Conservation (phyloP, 2,888 invertebrate species). For the Petrophora chlorosata region DNA sequence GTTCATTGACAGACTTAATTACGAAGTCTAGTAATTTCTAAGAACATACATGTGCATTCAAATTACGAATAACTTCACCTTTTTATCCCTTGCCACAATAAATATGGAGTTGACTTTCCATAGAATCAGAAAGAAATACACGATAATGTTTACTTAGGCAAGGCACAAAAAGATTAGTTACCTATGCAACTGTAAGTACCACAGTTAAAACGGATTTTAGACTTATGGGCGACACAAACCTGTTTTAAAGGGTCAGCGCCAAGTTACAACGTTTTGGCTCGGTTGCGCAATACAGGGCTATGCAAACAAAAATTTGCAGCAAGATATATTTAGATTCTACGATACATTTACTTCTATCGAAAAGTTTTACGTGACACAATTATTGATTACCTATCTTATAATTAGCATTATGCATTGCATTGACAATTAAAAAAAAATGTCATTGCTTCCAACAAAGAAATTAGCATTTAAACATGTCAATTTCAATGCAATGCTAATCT, state of each 20-base stretch:
- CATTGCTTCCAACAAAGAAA: too few species aligned
- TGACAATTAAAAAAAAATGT: too few species aligned
- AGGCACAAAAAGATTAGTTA: neutral
- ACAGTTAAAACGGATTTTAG: constrained; percentile 14
- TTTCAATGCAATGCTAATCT: too few species aligned
- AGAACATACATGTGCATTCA: neutral
- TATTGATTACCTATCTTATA: too few species aligned
- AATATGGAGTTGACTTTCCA: neutral
- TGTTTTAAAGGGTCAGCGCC: constrained; percentile 16
- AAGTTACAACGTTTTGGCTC: constrained; percentile 1
- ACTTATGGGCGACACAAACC: constrained; percentile 24
- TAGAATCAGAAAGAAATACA: too few species aligned
- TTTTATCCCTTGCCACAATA: neutral
- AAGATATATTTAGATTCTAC: too few species aligned
- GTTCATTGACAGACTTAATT: constrained; percentile 48
- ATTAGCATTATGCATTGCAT: too few species aligned
- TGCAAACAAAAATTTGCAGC: too few species aligned
- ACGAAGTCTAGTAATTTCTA: constrained; percentile 27
- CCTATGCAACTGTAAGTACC: neutral
- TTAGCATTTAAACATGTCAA: too few species aligned
- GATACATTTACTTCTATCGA: too few species aligned
- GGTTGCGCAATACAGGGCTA: constrained; percentile 7
- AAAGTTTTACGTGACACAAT: too few species aligned
- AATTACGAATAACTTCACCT: neutral
- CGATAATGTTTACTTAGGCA: neutral